Evolutionary conservation across 2,888 invertebrate species (phyloP), one percentile per base, ranked within the genome.

Genomic region (Ryuthela nishihirai): DNA sequence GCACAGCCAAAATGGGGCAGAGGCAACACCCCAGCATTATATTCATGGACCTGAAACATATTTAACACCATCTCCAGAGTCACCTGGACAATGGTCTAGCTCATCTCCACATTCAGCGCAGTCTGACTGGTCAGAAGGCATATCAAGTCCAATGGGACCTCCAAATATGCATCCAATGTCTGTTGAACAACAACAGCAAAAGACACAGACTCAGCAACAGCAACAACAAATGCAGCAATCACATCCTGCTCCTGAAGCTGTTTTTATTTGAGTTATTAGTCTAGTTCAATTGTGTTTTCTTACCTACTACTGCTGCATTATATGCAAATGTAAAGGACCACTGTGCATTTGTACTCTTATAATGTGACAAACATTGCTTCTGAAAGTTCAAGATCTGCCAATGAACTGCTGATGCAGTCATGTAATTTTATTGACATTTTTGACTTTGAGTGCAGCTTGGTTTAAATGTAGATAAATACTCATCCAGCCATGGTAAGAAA

Each of bases 81-180:
- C 92, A 53, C 94, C 94, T 0, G 92, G 90, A 54, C 92, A 93
- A 75, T 95, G 95, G 94, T 93, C 92, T 6, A 88, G 90, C 45
- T 90, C 92, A 48, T 93, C 93, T 45, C 95, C 94, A 0, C 88
- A 91, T 69, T 93, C 92, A 62, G 75, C 73, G 5, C 90, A 90
- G 74, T 92, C 93, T 47, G 95, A 95, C 75, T 95, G 95, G 94
- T 93, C 94, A 44, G 95, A 94, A 71, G 87, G 87, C 67, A 84
- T 87, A 62, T 84, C 85, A 67, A 87, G 87, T 72, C 88, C 89
- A 1, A 69, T 70, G 54, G 56, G 53, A n/a, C 56, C 64, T 4
- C 39, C 53, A 3, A 56, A 45, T 42, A 41, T 58, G 29, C 62
- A 62, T 36, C 62, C 46, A 10, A 34, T 46, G 18, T 26, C 53